Conservation (phyloP, 2,113 vertebrate species). For the Epinephelus lanceolatus region DNA sequence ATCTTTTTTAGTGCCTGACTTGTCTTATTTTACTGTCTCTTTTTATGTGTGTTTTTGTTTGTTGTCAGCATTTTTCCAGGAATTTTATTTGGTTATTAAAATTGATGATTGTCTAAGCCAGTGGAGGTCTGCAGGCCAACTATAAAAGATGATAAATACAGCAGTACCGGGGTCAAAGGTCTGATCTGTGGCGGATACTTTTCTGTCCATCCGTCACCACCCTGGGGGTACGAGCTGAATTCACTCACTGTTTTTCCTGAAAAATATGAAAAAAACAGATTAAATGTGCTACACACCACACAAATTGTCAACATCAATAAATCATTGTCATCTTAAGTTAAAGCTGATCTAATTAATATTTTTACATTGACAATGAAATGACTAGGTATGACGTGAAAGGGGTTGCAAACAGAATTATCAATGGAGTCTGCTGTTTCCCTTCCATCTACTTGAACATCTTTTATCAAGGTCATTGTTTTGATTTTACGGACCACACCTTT, state of each 20-base stretch:
- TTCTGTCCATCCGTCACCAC: background rate
- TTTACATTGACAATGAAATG: background rate
- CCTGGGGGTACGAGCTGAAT: background rate
- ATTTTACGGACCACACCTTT: no score
- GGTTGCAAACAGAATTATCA: no score
- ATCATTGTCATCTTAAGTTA: background rate
- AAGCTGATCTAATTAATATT: background rate
- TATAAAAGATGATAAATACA: background rate
- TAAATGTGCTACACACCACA: background rate
- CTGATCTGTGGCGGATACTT: background rate
- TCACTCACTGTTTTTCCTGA: background rate
- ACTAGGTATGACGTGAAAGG: background rate
- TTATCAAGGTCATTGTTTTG: no score
- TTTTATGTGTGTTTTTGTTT: constrained; percentile 17
- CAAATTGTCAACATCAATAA: background rate
- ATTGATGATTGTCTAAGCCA: background rate
- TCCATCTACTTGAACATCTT: no score
- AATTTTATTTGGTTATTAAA: constrained; percentile 25
- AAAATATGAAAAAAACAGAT: background rate
- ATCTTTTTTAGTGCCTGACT: background rate
- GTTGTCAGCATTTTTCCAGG: constrained; percentile 9
- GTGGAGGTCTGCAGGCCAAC: background rate
- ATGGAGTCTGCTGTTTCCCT: no score
- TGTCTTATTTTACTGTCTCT: background rate
- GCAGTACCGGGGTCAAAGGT: background rate